These are phyloP conservation scores for Drosophila melanica DNA, from an alignment of 1,140 invertebrate genomes.

Conservation along the genomic window DNA sequence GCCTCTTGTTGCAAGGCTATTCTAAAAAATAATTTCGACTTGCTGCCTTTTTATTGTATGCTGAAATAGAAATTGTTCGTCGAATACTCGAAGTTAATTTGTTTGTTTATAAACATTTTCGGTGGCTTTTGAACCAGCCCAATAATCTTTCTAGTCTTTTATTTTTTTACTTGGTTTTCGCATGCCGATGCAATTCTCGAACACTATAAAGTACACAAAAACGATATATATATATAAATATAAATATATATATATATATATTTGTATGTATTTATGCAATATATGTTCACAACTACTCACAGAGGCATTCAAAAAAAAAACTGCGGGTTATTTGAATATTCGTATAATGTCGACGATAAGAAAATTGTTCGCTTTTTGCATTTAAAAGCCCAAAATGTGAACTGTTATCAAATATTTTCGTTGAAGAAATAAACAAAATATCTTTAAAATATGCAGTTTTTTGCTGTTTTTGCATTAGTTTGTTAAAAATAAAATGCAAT, in stretches of 20 bases:
- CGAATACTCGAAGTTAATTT: conserved; percentile 44
- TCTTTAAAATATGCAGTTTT: too few species aligned
- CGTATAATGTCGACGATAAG: conserved; percentile 9
- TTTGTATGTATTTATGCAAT: background rate
- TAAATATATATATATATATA: too few species aligned
- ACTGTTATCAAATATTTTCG: too few species aligned
- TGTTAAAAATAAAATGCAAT: too few species aligned
- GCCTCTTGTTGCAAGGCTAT: conserved; percentile 25
- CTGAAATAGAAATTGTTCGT: conserved; percentile 21
- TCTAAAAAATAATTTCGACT: conserved; percentile 1
- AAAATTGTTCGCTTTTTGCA: background rate
- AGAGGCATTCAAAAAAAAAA: conserved; percentile 3
- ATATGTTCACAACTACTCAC: background rate
- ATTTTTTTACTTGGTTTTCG: background rate
- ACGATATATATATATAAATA: background rate
- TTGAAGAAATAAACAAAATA: too few species aligned
- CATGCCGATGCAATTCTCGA: background rate
- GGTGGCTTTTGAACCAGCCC: conserved; percentile 12
- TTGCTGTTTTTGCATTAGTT: too few species aligned
- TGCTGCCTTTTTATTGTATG: background rate
- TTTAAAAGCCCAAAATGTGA: too few species aligned
- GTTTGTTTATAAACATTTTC: conserved; percentile 52
- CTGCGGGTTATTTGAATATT: conserved; percentile 14
- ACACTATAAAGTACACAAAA: background rate
- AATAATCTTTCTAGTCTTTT: background rate